Conservation (phyloP, 2,888 invertebrate genomes). For the Polymixis lichenea region DNA sequence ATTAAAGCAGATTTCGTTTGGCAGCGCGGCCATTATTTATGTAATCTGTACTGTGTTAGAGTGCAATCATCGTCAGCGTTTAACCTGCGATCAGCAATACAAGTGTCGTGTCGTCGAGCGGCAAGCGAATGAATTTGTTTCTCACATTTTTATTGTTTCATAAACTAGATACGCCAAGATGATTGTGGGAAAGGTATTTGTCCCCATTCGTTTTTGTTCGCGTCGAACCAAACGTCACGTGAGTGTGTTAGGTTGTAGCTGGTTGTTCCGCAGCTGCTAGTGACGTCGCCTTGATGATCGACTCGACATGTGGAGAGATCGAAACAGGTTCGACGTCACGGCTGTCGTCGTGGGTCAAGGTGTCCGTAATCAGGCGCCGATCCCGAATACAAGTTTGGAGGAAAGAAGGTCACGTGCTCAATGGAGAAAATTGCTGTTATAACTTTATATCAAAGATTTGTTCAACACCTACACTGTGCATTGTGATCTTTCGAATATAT, state of each 20-base stretch:
- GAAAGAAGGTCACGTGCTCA: slow-evolving; percentile 49
- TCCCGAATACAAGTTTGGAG: slow-evolving; percentile 60
- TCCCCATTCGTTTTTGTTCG: slow-evolving; percentile 70
- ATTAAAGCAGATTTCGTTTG: slow-evolving; percentile 44
- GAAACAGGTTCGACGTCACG: slow-evolving; percentile 83
- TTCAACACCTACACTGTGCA: slow-evolving; percentile 1
- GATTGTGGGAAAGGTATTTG: slow-evolving; percentile 77
- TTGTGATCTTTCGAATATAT: slow-evolving; percentile 19
- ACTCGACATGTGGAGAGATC: slow-evolving; percentile 68
- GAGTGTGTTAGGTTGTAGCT: slow-evolving; percentile 39
- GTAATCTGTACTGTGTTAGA: slow-evolving; percentile 49
- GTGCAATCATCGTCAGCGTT: slow-evolving; percentile 52
- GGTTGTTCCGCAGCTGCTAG: slow-evolving; percentile 62
- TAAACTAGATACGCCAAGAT: slow-evolving; percentile 62
- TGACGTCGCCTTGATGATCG: slow-evolving; percentile 65
- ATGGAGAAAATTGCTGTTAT: slow-evolving; percentile 29
- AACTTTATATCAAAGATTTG: slow-evolving; percentile 28
- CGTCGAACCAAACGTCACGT: slow-evolving; percentile 40
- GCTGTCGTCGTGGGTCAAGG: slow-evolving; percentile 77
- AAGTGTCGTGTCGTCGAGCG: slow-evolving; percentile 51
- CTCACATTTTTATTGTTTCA: slow-evolving; percentile 75
- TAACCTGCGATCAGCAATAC: slow-evolving; percentile 56
- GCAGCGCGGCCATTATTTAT: slow-evolving; percentile 46
- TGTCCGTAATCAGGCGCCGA: slow-evolving; percentile 61
- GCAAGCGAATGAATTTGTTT: slow-evolving; percentile 64